Conservation (phyloP, 2,888 invertebrate genomes). For the Aphidoletes aphidimyza region DNA sequence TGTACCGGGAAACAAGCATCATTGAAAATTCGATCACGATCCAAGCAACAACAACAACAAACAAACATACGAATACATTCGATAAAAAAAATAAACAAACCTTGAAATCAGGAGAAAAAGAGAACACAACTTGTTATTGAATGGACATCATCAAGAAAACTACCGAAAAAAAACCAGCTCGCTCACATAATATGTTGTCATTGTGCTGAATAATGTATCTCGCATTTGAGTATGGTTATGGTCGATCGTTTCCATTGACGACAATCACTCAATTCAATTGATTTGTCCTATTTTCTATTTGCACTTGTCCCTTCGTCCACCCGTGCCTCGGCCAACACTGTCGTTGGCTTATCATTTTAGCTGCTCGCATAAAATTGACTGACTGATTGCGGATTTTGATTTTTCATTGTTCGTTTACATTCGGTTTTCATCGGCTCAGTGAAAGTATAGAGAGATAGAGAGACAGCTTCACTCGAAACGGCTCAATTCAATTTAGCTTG, state of each 20-base stretch:
- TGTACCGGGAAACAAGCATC: not conserved
- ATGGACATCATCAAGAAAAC: slow-evolving; percentile 42
- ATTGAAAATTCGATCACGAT: slow-evolving; percentile 52
- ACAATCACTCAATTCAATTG: slow-evolving; percentile 53
- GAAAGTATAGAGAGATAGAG: not conserved
- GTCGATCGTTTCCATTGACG: slow-evolving; percentile 32
- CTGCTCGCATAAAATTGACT: slow-evolving; percentile 50
- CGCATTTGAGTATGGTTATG: slow-evolving; percentile 13
- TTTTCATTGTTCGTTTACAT: slow-evolving; percentile 20
- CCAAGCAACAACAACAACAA: not conserved
- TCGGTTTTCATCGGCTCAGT: not conserved
- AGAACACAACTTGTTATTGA: not conserved
- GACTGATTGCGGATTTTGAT: slow-evolving; percentile 36
- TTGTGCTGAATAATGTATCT: not conserved
- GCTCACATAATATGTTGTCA: not conserved
- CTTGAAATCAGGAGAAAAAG: not conserved
- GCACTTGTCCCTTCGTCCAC: not conserved
- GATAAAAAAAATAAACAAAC: not conserved
- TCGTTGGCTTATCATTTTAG: slow-evolving; percentile 14
- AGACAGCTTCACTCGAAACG: not conserved
- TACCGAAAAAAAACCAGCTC: not conserved
- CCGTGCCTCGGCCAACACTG: not conserved
- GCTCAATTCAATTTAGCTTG: slow-evolving; percentile 16
- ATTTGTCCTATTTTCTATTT: slow-evolving; percentile 44
- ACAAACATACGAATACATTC: too few species aligned